A percentile compares a stretch with the other conserved stretches of the same genome.
Conservation (phyloP, 2,888 invertebrate species). For the Tetragnatha montana region DNA sequence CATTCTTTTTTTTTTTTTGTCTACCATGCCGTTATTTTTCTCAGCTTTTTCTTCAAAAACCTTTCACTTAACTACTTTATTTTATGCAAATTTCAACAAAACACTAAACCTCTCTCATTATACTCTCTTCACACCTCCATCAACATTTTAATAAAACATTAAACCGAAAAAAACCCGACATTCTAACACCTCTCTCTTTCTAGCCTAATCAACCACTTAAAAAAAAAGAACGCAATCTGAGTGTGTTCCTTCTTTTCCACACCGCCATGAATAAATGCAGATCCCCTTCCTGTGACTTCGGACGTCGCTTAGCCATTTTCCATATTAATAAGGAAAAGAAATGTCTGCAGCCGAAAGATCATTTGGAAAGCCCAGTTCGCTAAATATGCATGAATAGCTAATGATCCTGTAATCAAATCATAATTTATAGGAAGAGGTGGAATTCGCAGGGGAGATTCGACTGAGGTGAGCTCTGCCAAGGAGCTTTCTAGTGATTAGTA, state of each 20-base stretch:
- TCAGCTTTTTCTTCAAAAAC: too few relatives aligned
- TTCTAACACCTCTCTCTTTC: background rate
- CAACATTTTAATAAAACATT: background rate
- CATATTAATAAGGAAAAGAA: background rate
- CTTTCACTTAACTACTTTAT: too few relatives aligned
- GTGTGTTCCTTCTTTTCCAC: background rate
- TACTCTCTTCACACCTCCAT: background rate
- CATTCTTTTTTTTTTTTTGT: too few relatives aligned
- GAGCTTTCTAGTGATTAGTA: slow-evolving; percentile 55
- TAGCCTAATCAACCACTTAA: background rate
- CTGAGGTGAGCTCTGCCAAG: slow-evolving; percentile 37
- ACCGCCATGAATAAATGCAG: background rate
- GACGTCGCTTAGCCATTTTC: background rate
- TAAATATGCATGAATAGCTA: slow-evolving; percentile 49
- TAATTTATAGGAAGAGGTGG: slow-evolving; percentile 58
- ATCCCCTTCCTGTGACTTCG: background rate
- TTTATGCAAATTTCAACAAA: background rate
- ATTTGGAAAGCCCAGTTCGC: background rate
- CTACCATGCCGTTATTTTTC: too few relatives aligned
- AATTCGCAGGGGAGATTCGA: background rate
- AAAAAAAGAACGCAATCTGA: background rate
- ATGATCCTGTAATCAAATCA: slow-evolving; percentile 42
- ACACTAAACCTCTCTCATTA: background rate
- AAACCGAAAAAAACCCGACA: background rate
- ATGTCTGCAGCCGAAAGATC: background rate